A percentile compares a stretch with the other conserved stretches of the same genome.
Conservation (phyloP, 2,797 vertebrate genomes). For the Coilia nasus region DNA sequence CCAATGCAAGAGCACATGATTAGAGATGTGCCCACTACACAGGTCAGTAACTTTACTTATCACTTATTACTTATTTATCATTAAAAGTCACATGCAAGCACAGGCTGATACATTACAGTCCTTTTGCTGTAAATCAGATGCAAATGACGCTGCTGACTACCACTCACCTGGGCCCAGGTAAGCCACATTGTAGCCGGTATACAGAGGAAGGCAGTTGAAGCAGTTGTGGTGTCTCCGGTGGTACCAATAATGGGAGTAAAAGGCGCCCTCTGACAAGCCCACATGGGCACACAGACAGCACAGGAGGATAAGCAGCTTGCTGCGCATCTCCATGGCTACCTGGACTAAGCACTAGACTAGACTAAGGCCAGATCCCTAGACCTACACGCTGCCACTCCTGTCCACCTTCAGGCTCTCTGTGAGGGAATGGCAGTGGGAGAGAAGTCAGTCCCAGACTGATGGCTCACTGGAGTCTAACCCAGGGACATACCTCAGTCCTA, state of each 20-base stretch:
- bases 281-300: slow-evolving; percentile 55
- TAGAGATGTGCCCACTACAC: background rate
- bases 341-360: background rate
- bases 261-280: slow-evolving; percentile 60
- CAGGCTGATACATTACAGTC: background rate
- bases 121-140: background rate
- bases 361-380: slow-evolving; percentile 7
- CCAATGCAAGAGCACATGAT: background rate
- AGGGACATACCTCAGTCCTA: slow-evolving; percentile 1
- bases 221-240: slow-evolving; percentile 84
- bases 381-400: background rate
- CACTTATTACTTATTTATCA: background rate
- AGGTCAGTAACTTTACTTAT: background rate
- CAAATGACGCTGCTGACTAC: slow-evolving; percentile 4
- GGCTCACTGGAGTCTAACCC: slow-evolving; percentile 4
- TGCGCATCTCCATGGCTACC: slow-evolving; percentile 52
- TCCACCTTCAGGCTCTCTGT: background rate
- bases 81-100: background rate
- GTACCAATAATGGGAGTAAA: slow-evolving; percentile 72
- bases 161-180: slow-evolving; percentile 77
- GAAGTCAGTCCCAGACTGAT: slow-evolving; percentile 10
- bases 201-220: slow-evolving; percentile 79
- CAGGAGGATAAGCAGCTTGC: slow-evolving; percentile 55
- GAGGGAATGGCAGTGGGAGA: background rate
- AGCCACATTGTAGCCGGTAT: slow-evolving; percentile 65